Conservation (phyloP, 2,888 invertebrate genomes). For the Diplazon laetatorius region DNA sequence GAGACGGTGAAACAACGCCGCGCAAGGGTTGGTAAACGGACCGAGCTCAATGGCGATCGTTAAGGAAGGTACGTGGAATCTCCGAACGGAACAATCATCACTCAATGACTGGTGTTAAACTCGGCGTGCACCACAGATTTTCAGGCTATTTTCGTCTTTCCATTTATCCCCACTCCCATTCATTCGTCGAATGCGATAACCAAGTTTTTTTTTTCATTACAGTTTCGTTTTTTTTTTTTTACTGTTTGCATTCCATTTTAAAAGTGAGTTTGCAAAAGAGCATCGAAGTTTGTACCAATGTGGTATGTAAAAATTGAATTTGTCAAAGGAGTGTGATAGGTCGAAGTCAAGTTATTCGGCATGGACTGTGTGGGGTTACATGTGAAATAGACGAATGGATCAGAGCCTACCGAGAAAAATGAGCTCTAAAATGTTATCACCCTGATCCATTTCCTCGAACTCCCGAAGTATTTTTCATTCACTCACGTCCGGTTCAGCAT, state of each 20-base stretch:
- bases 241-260: conserved; percentile 4
- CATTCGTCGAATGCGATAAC: conserved; percentile 29
- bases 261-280: conserved; percentile 38
- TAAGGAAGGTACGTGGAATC: conserved; percentile 58
- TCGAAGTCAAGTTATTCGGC: conserved; percentile 62
- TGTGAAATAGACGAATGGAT: conserved; percentile 55
- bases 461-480: conserved; percentile 59
- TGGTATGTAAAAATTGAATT: conserved; percentile 65
- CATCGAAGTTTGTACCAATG: conserved; percentile 34
- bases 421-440: conserved; percentile 65
- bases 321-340: conserved; percentile 63
- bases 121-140: conserved; percentile 45
- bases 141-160: conserved; percentile 46
- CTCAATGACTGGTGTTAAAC: conserved; percentile 68
- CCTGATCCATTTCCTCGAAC: conserved; percentile 62
- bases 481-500: conserved; percentile 64
- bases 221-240: not conserved
- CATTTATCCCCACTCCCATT: conserved; percentile 12
- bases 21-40: conserved; percentile 52
- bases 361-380: conserved; percentile 43
- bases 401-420: conserved; percentile 21
- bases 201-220: not conserved
- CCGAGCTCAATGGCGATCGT: conserved; percentile 68
- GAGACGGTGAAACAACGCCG: conserved; percentile 46
- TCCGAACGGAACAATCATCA: conserved; percentile 60